Percentiles rank a stretch among this genome's conserved stretches.
Conservation (phyloP, 35 echinoderm and acorn worm species). For the Ophioderma brevispina region DNA sequence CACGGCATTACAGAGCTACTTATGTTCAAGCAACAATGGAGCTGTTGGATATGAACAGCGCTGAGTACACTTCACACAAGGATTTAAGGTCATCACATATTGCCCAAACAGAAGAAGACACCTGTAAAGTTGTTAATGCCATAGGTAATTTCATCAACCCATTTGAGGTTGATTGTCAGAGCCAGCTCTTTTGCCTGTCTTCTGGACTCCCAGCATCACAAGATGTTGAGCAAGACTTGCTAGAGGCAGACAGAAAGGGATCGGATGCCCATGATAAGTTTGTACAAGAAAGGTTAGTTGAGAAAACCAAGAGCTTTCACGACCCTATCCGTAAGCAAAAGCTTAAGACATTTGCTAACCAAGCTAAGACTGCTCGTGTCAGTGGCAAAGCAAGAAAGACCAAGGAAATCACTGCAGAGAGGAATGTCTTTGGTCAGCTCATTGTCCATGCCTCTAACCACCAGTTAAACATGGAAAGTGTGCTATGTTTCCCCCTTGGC, state of each 20-base stretch:
- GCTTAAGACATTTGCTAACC: too few relatives aligned
- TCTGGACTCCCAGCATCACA: background rate
- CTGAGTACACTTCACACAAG: background rate
- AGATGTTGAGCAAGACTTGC: background rate
- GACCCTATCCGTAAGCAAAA: too few relatives aligned
- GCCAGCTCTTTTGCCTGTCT: background rate
- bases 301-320: too few relatives aligned
- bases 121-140: background rate
- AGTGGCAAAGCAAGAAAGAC: too few relatives aligned
- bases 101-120: background rate
- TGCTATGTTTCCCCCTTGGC: too few relatives aligned
- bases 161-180: background rate
- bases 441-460: too few relatives aligned
- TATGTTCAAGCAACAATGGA: background rate
- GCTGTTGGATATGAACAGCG: conserved; percentile 20
- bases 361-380: too few relatives aligned
- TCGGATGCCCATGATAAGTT: too few relatives aligned
- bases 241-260: background rate
- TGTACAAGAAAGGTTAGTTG: too few relatives aligned
- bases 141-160: background rate
- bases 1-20: conserved; percentile 33
- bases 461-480: too few relatives aligned
- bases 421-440: too few relatives aligned
- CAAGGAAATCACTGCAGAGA: too few relatives aligned
- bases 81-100: background rate